phyloP scores from a whole-genome alignment of 2,888 invertebrate species.

The Empis stercorea region DNA sequence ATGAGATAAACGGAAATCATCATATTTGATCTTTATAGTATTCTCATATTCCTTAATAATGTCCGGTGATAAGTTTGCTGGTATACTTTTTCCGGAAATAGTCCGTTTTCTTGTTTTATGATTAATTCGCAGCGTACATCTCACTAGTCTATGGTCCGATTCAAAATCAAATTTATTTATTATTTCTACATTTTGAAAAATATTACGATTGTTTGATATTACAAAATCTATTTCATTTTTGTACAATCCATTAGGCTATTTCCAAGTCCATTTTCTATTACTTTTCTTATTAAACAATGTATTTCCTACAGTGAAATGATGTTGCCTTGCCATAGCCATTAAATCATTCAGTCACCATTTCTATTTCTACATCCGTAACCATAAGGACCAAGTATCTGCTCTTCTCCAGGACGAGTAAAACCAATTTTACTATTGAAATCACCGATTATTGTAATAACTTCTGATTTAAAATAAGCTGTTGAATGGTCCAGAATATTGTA shows the following conservation, averaged over 20 bases:
- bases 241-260: not conserved
- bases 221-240: too few relatives aligned
- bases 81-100: not conserved
- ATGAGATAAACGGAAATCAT: too few relatives aligned
- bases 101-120: not conserved
- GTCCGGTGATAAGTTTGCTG: too few relatives aligned
- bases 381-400: not conserved
- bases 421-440: too few relatives aligned
- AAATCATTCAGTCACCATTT: not conserved
- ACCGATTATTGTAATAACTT: too few relatives aligned
- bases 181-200: conserved; percentile 2
- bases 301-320: not conserved
- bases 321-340: conserved; percentile 1
- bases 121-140: not conserved
- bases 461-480: too few relatives aligned
- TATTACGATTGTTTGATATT: conserved; percentile 3
- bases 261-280: conserved; percentile 3
- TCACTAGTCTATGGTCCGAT: not conserved
- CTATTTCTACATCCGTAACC: conserved; percentile 2
- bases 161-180: not conserved
- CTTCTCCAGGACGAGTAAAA: too few relatives aligned
- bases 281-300: not conserved
- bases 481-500: too few relatives aligned
- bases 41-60: too few relatives aligned
- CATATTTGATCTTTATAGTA: too few relatives aligned